phyloP scores from a whole-genome alignment of 1,140 invertebrate species.

The Cephus cinctus region DNA sequence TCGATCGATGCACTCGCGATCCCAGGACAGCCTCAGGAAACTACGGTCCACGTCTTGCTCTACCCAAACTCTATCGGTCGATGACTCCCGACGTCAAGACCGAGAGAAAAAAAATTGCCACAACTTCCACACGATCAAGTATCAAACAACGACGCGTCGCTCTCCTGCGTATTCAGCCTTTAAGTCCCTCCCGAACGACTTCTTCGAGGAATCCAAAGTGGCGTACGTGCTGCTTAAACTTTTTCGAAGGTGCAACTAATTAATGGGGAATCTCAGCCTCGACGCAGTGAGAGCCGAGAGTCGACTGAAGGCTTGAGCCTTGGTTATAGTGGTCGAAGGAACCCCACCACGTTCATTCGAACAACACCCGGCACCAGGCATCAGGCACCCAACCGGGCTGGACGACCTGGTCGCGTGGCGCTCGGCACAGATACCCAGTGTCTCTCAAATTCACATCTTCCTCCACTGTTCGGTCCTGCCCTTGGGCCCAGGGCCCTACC shows the following conservation, averaged over 20 bases:
- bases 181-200: too few relatives aligned
- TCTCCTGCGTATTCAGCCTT: too few relatives aligned
- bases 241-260: neutral
- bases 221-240: too few relatives aligned
- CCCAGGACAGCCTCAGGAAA: too few relatives aligned
- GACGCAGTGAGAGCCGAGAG: conserved; percentile 48
- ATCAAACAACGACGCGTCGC: too few relatives aligned
- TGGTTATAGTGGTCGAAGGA: conserved; percentile 42
- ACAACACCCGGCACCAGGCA: conserved; percentile 29
- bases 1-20: too few relatives aligned
- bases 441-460: conserved; percentile 37
- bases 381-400: conserved; percentile 42
- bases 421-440: conserved; percentile 47
- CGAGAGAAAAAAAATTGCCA: neutral
- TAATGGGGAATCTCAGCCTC: conserved; percentile 11
- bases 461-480: too few relatives aligned
- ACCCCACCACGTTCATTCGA: conserved; percentile 49
- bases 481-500: too few relatives aligned
- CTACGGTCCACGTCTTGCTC: too few relatives aligned
- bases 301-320: conserved; percentile 47
- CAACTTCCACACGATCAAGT: too few relatives aligned
- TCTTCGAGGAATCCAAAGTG: too few relatives aligned
- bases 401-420: conserved; percentile 47
- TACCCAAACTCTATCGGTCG: too few relatives aligned
- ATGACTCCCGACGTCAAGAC: neutral